Evolutionary conservation across 2,113 vertebrate species (phyloP), one percentile per base, ranked within the genome.

Genomic region (Cebidichthys violaceus): DNA sequence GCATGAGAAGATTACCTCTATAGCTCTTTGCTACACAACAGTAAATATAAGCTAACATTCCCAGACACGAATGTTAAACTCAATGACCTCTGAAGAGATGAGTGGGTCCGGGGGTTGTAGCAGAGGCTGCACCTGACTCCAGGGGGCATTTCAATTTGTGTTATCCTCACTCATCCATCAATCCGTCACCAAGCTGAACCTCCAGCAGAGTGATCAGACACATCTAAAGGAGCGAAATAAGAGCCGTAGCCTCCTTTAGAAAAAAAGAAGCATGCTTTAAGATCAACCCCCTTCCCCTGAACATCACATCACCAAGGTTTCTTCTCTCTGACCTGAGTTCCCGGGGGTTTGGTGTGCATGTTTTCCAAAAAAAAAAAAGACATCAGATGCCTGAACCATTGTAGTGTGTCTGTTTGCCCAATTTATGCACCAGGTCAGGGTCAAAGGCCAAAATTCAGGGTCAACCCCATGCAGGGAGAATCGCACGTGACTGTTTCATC

Each of bases 111-210:
- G 37, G n/a, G 90, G 90, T 2, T 14, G 59, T 45, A 65, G 37
- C 77, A 89, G 86, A 90, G 93, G 94, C 88, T 83, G 71, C 80
- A 88, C 91, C 91, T 81, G 92, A 88, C 89, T 92, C 89, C 93
- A 86, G 83, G 73, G 86, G 87, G 88, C 83, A 61, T 69, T 73
- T 79, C 15, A 67, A 45, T 39, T 61, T 75, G 55, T 17, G 3
- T 80, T 74, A 70, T 20, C 52, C 43, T 74, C 55, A 17, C 33
- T 64, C 62, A 80, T 78, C 78, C 61, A 81, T 84, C 76, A 65
- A 75, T 80, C 67, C 1, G 4, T 86, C 76, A 64, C 45, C 67
- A 43, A 33, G 54, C 45, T 47, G n/a, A 74, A 75, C 71, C 71
- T 85, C 86, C 79, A 77, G 82, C 75, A 47, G 76, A 66, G 66